Evolutionary conservation across 2,888 invertebrate species (phyloP).

Genomic region (Pterostichus madidus): DNA sequence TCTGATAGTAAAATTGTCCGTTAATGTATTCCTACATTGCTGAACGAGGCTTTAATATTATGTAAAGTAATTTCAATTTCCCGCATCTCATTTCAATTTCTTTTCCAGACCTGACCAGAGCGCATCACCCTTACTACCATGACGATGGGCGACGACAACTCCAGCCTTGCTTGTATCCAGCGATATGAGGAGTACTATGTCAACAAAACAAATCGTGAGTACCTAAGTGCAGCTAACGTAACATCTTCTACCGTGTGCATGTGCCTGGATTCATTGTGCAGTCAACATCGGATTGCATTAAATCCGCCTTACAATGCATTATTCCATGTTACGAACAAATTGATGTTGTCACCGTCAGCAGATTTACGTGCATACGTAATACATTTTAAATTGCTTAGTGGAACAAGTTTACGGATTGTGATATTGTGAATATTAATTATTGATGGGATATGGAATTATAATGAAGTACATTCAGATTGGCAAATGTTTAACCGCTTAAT

Average conservation of each 20-base stretch:
- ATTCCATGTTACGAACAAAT: neutral
- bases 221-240: neutral
- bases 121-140: neutral
- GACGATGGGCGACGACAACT: conserved; percentile 49
- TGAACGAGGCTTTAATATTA: too few relatives aligned
- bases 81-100: neutral
- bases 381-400: neutral
- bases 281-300: conserved; percentile 1
- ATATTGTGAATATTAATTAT: neutral
- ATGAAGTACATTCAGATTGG: too few relatives aligned
- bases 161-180: conserved; percentile 58
- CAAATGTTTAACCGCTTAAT: too few relatives aligned
- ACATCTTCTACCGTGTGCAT: neutral
- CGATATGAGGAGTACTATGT: conserved; percentile 54
- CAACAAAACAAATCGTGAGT: conserved; percentile 50
- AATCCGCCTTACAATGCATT: conserved; percentile 32
- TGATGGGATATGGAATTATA: too few relatives aligned
- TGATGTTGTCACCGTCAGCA: conserved; percentile 5
- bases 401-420: neutral
- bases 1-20: too few relatives aligned
- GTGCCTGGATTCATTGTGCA: neutral
- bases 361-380: neutral
- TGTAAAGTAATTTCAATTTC: too few relatives aligned
- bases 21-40: too few relatives aligned
- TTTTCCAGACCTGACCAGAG: too few relatives aligned